Percentiles rank a stretch among this genome's conserved stretches.
Evolutionary conservation across 2,888 invertebrate genomes (phyloP).

Genomic region (Seira ritae): DNA sequence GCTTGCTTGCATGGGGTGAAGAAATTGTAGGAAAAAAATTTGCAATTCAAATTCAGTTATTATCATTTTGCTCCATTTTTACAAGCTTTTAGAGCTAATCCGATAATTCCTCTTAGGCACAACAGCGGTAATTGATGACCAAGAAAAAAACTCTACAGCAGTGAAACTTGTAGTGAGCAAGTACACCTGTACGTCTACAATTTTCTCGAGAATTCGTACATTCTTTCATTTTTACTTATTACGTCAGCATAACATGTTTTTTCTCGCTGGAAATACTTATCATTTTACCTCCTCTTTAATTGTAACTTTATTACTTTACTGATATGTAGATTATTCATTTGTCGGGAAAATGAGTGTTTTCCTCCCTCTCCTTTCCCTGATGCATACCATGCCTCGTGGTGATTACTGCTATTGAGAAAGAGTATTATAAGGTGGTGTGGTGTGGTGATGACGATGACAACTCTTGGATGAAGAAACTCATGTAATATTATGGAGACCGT

Average conservation of each 20-base stretch:
- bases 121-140: conserved; percentile 4
- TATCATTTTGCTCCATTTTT: neutral
- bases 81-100: neutral
- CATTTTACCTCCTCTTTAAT: conserved; percentile 39
- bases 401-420: neutral
- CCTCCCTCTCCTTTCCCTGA: neutral
- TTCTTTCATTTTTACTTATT: too few relatives aligned
- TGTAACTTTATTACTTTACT: conserved; percentile 37
- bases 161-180: neutral
- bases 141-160: neutral
- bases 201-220: too few relatives aligned
- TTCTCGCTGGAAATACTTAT: conserved; percentile 14
- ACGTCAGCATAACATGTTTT: conserved; percentile 3
- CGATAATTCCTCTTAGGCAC: neutral
- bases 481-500: neutral
- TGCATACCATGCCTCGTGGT: neutral
- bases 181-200: neutral
- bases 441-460: conserved; percentile 9
- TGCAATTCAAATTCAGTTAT: conserved; percentile 3
- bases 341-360: conserved; percentile 18
- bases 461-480: conserved; percentile 9
- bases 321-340: conserved; percentile 30
- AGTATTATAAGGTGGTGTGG: neutral
- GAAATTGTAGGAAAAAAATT: neutral
- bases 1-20: too few relatives aligned